Evolutionary conservation across 1,140 invertebrate genomes (phyloP).

Genomic region (Drosophila punjabiensis): DNA sequence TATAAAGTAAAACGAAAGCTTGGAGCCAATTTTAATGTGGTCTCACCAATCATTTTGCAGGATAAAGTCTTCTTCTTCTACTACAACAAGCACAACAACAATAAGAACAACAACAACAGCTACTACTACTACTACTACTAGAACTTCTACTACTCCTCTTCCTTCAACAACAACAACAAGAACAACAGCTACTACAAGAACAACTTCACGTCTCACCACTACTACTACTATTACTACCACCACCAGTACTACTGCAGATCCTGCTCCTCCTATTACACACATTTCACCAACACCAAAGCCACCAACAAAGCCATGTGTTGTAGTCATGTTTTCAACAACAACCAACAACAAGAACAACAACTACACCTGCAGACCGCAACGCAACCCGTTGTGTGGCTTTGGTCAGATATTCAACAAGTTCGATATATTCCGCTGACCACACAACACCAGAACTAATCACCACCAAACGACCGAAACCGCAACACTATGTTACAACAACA

Average conservation of each 20-base stretch:
- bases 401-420: conserved; percentile 66
- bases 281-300: conserved; percentile 66
- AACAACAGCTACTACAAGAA: conserved; percentile 75
- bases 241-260: conserved; percentile 77
- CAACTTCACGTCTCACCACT: conserved; percentile 81
- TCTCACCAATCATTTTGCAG: conserved; percentile 85
- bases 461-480: conserved; percentile 37
- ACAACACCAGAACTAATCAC: conserved; percentile 37
- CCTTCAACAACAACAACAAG: conserved; percentile 74
- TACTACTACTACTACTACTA: conserved; percentile 72
- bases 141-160: conserved; percentile 82
- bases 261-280: conserved; percentile 81
- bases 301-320: conserved; percentile 21
- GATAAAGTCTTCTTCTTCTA: conserved; percentile 84
- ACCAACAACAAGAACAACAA: conserved; percentile 33
- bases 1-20: conserved; percentile 45
- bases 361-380: conserved; percentile 13
- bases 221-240: conserved; percentile 63
- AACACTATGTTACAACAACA: conserved; percentile 31
- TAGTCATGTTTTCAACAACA: conserved; percentile 7
- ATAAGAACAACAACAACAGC: conserved; percentile 59
- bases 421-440: conserved; percentile 74
- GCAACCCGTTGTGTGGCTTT: conserved; percentile 58
- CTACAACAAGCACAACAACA: conserved; percentile 81
- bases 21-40: conserved; percentile 82